Base-by-base conservation (phyloP, 23 tunicate genomes). In the Aplidium turbinatum region DNA sequence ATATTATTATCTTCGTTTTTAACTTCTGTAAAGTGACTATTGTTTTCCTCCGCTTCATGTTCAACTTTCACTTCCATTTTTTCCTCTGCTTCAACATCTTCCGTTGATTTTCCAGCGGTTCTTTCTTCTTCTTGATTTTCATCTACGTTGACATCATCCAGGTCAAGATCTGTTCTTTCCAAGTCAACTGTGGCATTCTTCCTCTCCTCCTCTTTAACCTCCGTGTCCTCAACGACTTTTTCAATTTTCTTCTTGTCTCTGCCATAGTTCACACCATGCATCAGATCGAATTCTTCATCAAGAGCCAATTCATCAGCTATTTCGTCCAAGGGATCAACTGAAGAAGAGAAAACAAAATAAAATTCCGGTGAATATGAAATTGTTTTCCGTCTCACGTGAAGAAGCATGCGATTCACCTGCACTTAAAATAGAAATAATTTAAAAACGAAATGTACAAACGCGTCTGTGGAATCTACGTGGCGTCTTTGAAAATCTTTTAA, bases 261-360 rank as follows among this genome's bases (percentile, higher is more conserved):
- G 5, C 66, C 64, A 38, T 61, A 56, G 19, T 57, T 42, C 3
- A 70, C 83, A 31, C 65, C 87, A 47, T 81, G 79, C 87, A 81
- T 81, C 57, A 81, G 70, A 1, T 47, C 78, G 45, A 81, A 81
- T 46, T 81, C 87, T 11, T 81, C 87, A 34, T 72, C 73, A 47
- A 81, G 72, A 30, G 87, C 87, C 1, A 81, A 73, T 33, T 81
- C 87, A 33, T 81, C 79, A 23, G 87, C 87, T 21, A 81, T 58
- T 1, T 51, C 77, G 48, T 81, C 87, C 79, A 81, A 73, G 0
- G 87, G 87, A 61, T 81, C 87, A 60, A 35, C 33, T 50, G 28
- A 42, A 42, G 16, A 42, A 42, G n/a, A n/a, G n/a, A n/a, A n/a
- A n/a, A n/a, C n/a, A n/a, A n/a, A n/a, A n/a, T n/a, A n/a, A n/a